Base-by-base conservation (phyloP, 2,797 vertebrate species). In the Esox masquinongy region DNA sequence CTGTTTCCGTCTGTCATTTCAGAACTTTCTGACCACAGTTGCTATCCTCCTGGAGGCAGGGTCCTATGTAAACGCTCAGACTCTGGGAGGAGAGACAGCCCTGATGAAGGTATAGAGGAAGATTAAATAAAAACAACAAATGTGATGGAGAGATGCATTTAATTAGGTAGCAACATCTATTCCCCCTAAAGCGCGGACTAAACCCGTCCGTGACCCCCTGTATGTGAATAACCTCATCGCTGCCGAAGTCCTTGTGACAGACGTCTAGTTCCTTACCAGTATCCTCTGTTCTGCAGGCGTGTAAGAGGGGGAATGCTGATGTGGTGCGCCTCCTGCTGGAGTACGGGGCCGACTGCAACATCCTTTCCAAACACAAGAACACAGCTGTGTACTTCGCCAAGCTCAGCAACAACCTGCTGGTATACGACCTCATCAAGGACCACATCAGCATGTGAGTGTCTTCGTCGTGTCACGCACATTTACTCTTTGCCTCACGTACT, bases 1-100 rank as follows among this genome's bases (percentile, higher is more conserved):
- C 74, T 6, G 53, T 74, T 12, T 36, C 63, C 39, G 26, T 76
- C 36, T 3, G 0, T 5, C 19, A 0, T 73, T 0, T 73, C 84
- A 99, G 98, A 99, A 99, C 80, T 97, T 96, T 86, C 80, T 99
- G 85, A 97, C 97, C 0, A 99, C 98, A 0, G 97, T 97, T 59
- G 97, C 96, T 8, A 96, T 99, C 88, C 95, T 99, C 71, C 86
- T 99, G 91, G 98, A 99, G 90, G 97, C 97, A 0, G 98, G 98
- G 7, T 96, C 97, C 0, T 95, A 93, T 70, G 93, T 99, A 70
- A 99, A 99, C 69, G 91, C 94, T 47, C 97, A 98, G 87, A 97
- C 97, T 8, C 90, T 87, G 29, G 94, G 86, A n/a, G 97, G 97
- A 3, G 98, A 99, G 90, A 99, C 98, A 0, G 97, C 97, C 0